Percentiles rank a stretch among this genome's conserved stretches.
Conservation (phyloP, 2,888 invertebrate species). For the Callyntrura guangdongensis region DNA sequence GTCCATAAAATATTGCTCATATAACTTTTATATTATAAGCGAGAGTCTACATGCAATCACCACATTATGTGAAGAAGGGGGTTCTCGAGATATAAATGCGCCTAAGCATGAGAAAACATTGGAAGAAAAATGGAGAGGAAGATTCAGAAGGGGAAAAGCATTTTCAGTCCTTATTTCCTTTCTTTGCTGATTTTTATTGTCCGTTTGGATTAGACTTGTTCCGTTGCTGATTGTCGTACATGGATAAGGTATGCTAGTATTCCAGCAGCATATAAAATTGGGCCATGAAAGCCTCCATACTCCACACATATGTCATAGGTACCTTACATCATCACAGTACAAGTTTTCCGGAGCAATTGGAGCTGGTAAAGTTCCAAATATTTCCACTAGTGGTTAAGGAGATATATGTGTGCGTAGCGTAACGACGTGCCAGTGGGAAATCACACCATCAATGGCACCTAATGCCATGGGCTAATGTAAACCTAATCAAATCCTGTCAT, state of each 20-base stretch:
- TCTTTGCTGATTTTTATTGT: conserved; percentile 77
- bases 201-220: conserved; percentile 79
- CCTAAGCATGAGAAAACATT: conserved; percentile 37
- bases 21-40: too few species aligned
- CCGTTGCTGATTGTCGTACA: conserved; percentile 77
- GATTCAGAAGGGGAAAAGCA: conserved; percentile 74
- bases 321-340: not conserved
- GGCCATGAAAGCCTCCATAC: not conserved
- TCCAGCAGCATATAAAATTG: conserved; percentile 4
- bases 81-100: not conserved
- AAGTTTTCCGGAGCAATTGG: conserved; percentile 58
- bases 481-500: conserved; percentile 79
- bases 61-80: too few species aligned
- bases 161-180: conserved; percentile 69
- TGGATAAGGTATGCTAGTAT: conserved; percentile 56
- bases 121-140: conserved; percentile 71
- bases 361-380: conserved; percentile 64
- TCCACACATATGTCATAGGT: conserved; percentile 6
- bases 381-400: conserved; percentile 51
- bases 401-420: conserved; percentile 63
- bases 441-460: conserved; percentile 77
- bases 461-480: conserved; percentile 79
- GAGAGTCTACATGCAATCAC: not conserved
- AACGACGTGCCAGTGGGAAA: conserved; percentile 78
- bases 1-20: conserved; percentile 22